These are phyloP conservation scores for Pyrrhia umbra DNA, from an alignment of 2,888 invertebrate genomes.

Conservation along the genomic window DNA sequence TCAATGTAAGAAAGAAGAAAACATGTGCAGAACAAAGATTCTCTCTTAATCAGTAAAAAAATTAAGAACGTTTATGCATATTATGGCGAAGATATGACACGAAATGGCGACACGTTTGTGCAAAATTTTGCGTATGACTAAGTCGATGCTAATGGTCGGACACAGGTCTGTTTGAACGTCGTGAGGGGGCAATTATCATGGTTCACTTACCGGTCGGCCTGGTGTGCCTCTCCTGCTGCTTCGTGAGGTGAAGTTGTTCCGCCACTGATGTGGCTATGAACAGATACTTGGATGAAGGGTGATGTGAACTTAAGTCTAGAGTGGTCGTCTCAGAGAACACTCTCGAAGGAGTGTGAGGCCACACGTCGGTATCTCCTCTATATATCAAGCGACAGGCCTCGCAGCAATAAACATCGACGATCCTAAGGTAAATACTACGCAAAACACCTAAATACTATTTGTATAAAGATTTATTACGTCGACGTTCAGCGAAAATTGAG, in stretches of 20 bases:
- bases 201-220: slow-evolving; percentile 79
- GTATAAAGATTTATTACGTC: slow-evolving; percentile 77
- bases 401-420: slow-evolving; percentile 77
- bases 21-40: slow-evolving; percentile 13
- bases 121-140: slow-evolving; percentile 62
- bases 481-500: slow-evolving; percentile 54
- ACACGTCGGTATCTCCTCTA: slow-evolving; percentile 68
- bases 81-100: slow-evolving; percentile 29
- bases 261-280: slow-evolving; percentile 88
- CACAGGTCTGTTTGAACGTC: slow-evolving; percentile 46
- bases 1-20: slow-evolving; percentile 27
- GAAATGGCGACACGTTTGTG: slow-evolving; percentile 49
- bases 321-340: slow-evolving; percentile 78
- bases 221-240: slow-evolving; percentile 74
- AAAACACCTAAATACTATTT: slow-evolving; percentile 84
- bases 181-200: slow-evolving; percentile 70
- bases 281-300: slow-evolving; percentile 71
- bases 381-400: slow-evolving; percentile 77
- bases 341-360: slow-evolving; percentile 82
- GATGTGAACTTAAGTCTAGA: slow-evolving; percentile 81
- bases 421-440: slow-evolving; percentile 84
- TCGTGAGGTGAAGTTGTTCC: slow-evolving; percentile 75
- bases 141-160: slow-evolving; percentile 57
- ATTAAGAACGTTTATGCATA: slow-evolving; percentile 11
- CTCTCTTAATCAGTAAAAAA: slow-evolving; percentile 25